These are phyloP conservation scores for Mus spicilegus DNA, from an alignment of 2,113 vertebrate genomes.

Conservation along the genomic window DNA sequence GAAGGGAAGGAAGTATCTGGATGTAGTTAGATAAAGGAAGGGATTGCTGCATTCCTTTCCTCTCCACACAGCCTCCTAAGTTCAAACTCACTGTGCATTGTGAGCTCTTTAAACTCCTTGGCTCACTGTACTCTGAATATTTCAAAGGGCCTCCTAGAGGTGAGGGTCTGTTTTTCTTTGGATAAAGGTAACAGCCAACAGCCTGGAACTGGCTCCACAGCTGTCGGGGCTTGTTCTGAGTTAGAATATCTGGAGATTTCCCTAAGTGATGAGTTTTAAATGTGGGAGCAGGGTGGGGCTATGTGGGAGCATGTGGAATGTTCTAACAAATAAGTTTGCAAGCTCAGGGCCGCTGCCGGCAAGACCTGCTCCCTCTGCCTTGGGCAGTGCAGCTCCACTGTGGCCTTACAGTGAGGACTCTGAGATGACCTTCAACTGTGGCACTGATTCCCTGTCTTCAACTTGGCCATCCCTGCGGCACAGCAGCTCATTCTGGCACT, in stretches of 20 bases:
- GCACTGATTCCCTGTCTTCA: accelerated
- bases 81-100: accelerated
- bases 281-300: neutral
- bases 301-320: neutral
- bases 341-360: neutral
- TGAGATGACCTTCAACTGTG: neutral
- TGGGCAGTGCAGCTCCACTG: neutral
- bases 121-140: accelerated
- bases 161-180: neutral
- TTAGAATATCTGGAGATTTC: neutral
- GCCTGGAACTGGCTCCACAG: neutral
- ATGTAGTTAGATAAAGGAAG: constrained; percentile 11
- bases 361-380: neutral
- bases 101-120: neutral
- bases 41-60: neutral
- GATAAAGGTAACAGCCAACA: neutral
- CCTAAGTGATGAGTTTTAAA: neutral
- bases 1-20: constrained; percentile 43
- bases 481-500: neutral
- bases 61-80: accelerated
- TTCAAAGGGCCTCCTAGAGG: neutral
- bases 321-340: neutral
- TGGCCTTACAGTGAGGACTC: neutral
- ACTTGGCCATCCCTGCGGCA: neutral
- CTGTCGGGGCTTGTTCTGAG: neutral